These are phyloP conservation scores for Bradypus variegatus DNA, from an alignment of 2,797 vertebrate genomes.

Conservation along the genomic window DNA sequence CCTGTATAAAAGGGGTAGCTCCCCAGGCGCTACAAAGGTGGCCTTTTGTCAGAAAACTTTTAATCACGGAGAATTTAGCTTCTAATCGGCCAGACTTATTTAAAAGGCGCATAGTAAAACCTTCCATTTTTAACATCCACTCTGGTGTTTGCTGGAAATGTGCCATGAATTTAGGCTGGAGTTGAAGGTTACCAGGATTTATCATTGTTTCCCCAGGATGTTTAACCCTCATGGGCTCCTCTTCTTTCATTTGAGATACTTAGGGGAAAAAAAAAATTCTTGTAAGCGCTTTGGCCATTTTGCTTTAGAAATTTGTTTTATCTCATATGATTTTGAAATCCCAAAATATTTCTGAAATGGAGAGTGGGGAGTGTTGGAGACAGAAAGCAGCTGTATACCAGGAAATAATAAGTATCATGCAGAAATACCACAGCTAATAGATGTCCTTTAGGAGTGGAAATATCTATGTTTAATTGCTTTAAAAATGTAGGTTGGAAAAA, in stretches of 20 bases:
- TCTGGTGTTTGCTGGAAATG: constrained; percentile 62
- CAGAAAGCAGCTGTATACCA: constrained; percentile 66
- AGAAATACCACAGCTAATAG: constrained; percentile 71
- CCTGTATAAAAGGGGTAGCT: neutral
- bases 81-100: constrained; percentile 39
- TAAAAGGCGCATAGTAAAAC: constrained; percentile 36
- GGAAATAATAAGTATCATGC: constrained; percentile 69
- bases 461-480: constrained; percentile 77
- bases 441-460: constrained; percentile 72
- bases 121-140: constrained; percentile 48
- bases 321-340: constrained; percentile 22
- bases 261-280: neutral
- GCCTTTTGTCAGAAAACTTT: constrained; percentile 58
- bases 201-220: constrained; percentile 56
- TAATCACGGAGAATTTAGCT: constrained; percentile 48
- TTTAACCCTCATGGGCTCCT: constrained; percentile 35
- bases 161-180: constrained; percentile 62
- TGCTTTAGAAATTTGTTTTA: constrained; percentile 52
- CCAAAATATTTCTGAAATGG: constrained; percentile 48
- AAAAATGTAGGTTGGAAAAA: constrained; percentile 72
- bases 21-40: neutral
- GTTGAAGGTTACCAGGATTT: constrained; percentile 67
- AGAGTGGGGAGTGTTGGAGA: constrained; percentile 22
- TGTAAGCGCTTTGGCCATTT: constrained; percentile 46
- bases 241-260: constrained; percentile 54